phyloP scores from a whole-genome alignment of 2,797 vertebrate species.

The Neomorphus geoffroyi region DNA sequence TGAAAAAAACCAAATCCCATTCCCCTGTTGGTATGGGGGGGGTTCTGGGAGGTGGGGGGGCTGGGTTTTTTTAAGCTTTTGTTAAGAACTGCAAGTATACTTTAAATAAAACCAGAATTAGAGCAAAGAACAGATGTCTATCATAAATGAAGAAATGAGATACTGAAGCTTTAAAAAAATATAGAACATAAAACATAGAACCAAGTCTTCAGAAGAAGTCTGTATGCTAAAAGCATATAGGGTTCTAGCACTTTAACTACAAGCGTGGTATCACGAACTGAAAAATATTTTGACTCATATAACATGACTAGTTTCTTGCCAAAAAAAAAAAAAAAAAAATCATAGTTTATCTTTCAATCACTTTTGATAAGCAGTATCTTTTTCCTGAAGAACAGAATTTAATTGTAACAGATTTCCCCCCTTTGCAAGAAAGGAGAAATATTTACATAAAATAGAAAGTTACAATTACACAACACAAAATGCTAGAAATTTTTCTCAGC shows the following conservation, averaged over 20 bases:
- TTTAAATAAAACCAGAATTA: not conserved
- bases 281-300: not conserved
- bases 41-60: too few relatives aligned
- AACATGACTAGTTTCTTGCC: not conserved
- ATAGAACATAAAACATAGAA: not conserved
- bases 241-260: not conserved
- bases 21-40: too few relatives aligned
- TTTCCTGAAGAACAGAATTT: not conserved
- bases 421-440: not conserved
- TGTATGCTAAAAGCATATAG: not conserved
- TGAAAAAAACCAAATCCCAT: too few relatives aligned
- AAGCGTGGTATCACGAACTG: not conserved
- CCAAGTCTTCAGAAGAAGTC: not conserved
- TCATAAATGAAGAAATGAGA: not conserved
- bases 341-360: not conserved
- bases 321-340: not conserved
- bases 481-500: not conserved
- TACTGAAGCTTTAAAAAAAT: not conserved
- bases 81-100: not conserved
- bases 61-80: not conserved
- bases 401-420: not conserved
- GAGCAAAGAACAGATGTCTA: not conserved
- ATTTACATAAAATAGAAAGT: constrained; percentile 30
- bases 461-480: not conserved
- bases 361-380: not conserved